phyloP scores from a whole-genome alignment of 1,140 invertebrate species.

The Brachystomella parvula region DNA sequence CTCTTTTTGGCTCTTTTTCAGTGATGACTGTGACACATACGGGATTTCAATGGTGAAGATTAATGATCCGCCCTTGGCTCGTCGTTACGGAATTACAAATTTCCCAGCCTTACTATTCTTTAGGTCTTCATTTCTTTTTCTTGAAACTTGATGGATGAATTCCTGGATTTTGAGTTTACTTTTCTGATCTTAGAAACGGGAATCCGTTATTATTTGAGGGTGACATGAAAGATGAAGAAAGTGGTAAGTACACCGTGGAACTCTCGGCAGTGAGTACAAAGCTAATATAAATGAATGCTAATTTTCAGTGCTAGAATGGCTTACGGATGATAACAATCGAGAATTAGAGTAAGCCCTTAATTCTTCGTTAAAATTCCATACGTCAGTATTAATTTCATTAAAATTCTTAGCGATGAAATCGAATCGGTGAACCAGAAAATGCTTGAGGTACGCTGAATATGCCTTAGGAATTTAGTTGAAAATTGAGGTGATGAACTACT shows the following conservation, averaged over 20 bases:
- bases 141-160: not conserved
- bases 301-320: slow-evolving; percentile 69
- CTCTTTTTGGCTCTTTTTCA: not conserved
- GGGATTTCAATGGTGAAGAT: slow-evolving; percentile 93
- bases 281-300: not conserved
- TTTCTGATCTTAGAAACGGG: slow-evolving; percentile 77
- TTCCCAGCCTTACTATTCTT: slow-evolving; percentile 68
- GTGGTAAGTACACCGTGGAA: slow-evolving; percentile 42
- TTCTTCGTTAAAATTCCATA: slow-evolving; percentile 15
- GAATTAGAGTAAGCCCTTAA: slow-evolving; percentile 58
- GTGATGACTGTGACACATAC: slow-evolving; percentile 64
- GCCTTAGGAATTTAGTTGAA: too few species aligned
- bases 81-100: slow-evolving; percentile 79
- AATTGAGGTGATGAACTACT: too few species aligned
- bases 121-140: slow-evolving; percentile 2
- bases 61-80: slow-evolving; percentile 80
- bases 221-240: slow-evolving; percentile 82
- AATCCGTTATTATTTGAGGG: slow-evolving; percentile 88
- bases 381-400: not conserved
- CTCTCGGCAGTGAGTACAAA: too few species aligned
- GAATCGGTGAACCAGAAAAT: slow-evolving; percentile 76
- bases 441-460: too few species aligned
- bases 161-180: slow-evolving; percentile 41
- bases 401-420: not conserved
- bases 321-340: slow-evolving; percentile 86